Percentiles rank a stretch among this genome's conserved stretches.
These are phyloP conservation scores for Plectrocnemia conspersa DNA, from an alignment of 1,140 invertebrate species.

Conservation along the genomic window DNA sequence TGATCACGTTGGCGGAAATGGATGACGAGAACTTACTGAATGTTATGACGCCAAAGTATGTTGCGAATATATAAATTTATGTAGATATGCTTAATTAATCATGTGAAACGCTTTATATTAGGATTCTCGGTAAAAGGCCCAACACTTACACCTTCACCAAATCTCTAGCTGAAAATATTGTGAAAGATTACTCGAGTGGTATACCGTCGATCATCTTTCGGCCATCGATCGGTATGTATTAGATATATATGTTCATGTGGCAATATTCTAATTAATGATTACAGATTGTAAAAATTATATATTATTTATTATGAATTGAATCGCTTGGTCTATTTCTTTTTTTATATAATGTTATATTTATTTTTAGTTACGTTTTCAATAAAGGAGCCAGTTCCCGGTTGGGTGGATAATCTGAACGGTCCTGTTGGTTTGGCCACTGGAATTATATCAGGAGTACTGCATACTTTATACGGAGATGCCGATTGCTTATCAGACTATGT, in stretches of 20 bases:
- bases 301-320: too few species aligned
- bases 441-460: conserved; percentile 81
- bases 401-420: conserved; percentile 87
- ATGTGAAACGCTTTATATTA: neutral
- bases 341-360: neutral
- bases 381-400: conserved; percentile 62
- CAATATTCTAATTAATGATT: too few species aligned
- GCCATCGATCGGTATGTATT: conserved; percentile 75
- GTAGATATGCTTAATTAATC: neutral
- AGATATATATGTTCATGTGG: too few species aligned
- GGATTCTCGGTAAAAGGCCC: conserved; percentile 60
- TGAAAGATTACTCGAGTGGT: conserved; percentile 55
- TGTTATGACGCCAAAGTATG: conserved; percentile 8
- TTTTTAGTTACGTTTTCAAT: conserved; percentile 58
- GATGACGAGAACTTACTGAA: conserved; percentile 8
- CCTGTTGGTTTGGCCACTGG: conserved; percentile 83
- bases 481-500: conserved; percentile 79
- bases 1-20: conserved; percentile 12
- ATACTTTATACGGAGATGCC: conserved; percentile 76
- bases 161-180: conserved; percentile 72
- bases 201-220: conserved; percentile 84
- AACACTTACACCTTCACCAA: conserved; percentile 88
- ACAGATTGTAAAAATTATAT: too few species aligned
- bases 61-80: neutral
- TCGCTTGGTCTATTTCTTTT: neutral